A percentile compares a stretch with the other conserved stretches of the same genome.
phyloP scores from a whole-genome alignment of 2,113 vertebrate species.

The Odobenus rosmarus region DNA sequence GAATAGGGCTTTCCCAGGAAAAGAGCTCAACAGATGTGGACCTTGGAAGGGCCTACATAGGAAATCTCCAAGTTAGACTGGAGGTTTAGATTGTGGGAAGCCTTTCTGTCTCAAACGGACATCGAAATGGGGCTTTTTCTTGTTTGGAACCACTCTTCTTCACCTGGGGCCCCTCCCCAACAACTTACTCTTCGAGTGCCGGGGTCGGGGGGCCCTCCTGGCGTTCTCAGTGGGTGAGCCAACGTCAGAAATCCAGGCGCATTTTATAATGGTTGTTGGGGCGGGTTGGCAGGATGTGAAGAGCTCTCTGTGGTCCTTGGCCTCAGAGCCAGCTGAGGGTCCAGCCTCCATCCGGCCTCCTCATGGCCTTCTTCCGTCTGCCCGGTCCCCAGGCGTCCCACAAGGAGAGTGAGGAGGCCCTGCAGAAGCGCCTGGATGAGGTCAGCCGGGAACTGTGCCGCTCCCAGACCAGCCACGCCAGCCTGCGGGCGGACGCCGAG shows the following conservation, averaged over 20 bases:
- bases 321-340: too few relatives aligned
- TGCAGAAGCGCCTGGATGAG: conserved; percentile 93
- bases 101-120: background rate
- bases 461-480: conserved; percentile 88
- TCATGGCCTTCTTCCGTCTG: background rate
- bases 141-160: background rate
- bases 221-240: background rate
- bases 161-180: background rate
- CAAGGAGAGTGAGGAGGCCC: conserved; percentile 87
- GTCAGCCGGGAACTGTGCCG: conserved; percentile 91
- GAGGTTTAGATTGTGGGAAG: background rate
- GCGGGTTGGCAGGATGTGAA: background rate
- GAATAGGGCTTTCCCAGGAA: background rate
- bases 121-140: background rate
- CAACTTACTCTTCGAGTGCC: background rate
- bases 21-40: background rate
- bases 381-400: conserved; percentile 85
- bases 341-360: accelerated
- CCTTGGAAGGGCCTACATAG: too few relatives aligned
- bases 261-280: background rate
- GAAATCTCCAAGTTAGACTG: background rate
- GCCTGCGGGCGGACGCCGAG: conserved; percentile 87
- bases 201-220: background rate
- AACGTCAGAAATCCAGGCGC: background rate
- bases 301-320: background rate